phyloP scores from a whole-genome alignment of 2,113 vertebrate species.

The Climacteris rufus region DNA sequence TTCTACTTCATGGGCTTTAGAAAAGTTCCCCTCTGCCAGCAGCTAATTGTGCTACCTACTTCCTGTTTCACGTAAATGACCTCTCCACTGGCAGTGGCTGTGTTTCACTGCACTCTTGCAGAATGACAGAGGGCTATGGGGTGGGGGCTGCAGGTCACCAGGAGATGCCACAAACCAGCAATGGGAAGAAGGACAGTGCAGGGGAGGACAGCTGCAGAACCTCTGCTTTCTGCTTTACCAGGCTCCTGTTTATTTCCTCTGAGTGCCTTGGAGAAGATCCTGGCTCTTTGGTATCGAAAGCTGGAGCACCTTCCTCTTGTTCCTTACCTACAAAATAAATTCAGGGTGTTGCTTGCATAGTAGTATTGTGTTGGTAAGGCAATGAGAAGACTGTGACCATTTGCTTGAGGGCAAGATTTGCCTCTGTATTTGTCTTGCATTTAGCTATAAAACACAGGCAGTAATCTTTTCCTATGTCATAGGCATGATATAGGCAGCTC shows the following conservation, averaged over 20 bases:
- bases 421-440: not conserved
- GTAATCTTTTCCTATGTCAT: not conserved
- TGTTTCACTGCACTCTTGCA: not conserved
- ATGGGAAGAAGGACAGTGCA: not conserved
- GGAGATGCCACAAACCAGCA: not conserved
- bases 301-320: not conserved
- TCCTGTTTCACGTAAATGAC: not conserved
- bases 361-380: not conserved
- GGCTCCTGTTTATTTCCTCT: not conserved
- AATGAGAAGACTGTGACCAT: not conserved
- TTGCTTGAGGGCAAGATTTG: constrained; percentile 10
- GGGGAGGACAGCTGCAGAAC: not conserved
- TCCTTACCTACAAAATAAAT: not conserved
- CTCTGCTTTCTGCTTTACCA: not conserved
- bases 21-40: not conserved
- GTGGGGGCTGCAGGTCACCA: fast-evolving
- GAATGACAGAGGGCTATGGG: not conserved
- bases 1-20: not conserved
- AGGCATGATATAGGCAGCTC: constrained; percentile 11
- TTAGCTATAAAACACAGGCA: constrained; percentile 24
- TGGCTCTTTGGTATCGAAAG: not conserved
- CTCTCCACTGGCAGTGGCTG: not conserved
- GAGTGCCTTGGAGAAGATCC: not conserved
- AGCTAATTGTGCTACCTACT: not conserved
- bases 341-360: not conserved